Evolutionary conservation across 2,888 invertebrate species (phyloP), one percentile per base, ranked within the genome.

Genomic region (Agrotis puta): DNA sequence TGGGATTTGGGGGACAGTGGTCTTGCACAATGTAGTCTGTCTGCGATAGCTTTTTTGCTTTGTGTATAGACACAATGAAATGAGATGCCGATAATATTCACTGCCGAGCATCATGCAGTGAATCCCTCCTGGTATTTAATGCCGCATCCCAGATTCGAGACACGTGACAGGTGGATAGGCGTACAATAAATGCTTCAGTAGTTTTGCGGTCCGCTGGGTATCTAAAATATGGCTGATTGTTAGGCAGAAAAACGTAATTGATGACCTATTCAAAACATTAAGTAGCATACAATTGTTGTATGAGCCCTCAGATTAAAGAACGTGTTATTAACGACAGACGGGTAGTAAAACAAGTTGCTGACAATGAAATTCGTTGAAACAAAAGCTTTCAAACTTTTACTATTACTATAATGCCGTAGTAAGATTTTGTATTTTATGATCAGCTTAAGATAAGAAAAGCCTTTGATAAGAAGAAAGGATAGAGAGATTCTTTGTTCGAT

Each of bases 21-120:
- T 70, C 51, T 56, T 62, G 57, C 56, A 73, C 64, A 81, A 74
- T 74, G 58, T 50, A 61, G 58, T 77, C 69, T 74, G 54, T 77
- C 69, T 74, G 54, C 33, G 16, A 67, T 33, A 48, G 63, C 43
- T 64, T 53, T 62, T 20, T 62, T 39, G 63, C 43, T 66, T 53
- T 62, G 22, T 62, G 45, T 64, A 56, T 27, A 50, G 43, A 61
- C 11, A 56, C 51, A 51, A 27, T 50, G 20, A 54, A 66, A 57
- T 20, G 47, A 20, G 57, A 64, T 64, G 63, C 45, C 53, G 43
- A 66, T 64, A 74, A 57, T 68, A 39, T n/a, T 47, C 24, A 39
- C 27, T 65, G 13, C 3, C 18, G 24, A 14, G 18, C 45, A 65
- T 33, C 11, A 53, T 48, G 53, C 33, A 63, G 61, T 53, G 27